These are phyloP conservation scores for Heliconius ethilla DNA, from an alignment of 2,888 invertebrate species.

Conservation along the genomic window DNA sequence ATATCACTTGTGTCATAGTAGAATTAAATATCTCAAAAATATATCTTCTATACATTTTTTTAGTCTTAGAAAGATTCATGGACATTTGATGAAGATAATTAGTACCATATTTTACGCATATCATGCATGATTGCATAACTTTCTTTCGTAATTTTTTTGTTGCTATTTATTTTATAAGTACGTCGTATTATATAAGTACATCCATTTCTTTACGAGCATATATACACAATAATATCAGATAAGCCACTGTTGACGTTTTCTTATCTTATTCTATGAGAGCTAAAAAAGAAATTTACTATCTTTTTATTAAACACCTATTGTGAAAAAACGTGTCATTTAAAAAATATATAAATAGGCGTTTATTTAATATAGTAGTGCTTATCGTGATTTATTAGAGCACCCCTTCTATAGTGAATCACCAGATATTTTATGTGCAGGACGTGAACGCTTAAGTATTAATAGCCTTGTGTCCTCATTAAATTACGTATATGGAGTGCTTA, in stretches of 20 bases:
- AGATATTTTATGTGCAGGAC: conserved; percentile 34
- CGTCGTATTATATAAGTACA: no score
- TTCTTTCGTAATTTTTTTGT: neutral
- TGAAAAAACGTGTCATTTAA: neutral
- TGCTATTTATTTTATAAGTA: neutral
- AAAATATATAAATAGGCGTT: neutral
- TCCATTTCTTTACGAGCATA: conserved; percentile 1
- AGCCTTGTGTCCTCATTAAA: conserved; percentile 22
- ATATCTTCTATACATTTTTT: neutral
- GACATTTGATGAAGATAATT: no score
- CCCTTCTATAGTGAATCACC: conserved; percentile 42
- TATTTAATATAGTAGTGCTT: conserved; percentile 32
- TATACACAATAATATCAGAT: conserved; percentile 25
- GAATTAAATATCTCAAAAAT: neutral
- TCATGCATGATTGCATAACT: no score
- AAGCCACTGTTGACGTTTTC: conserved; percentile 27
- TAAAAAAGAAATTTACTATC: conserved; percentile 4
- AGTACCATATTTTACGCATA: neutral
- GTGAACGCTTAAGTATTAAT: conserved; percentile 31
- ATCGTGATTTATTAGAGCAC: conserved; percentile 36
- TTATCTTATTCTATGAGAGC: conserved; percentile 33
- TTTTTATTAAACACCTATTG: neutral
- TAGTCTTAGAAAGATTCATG: no score
- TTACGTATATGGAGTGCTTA: conserved; percentile 17
- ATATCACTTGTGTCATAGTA: no score